Percentiles rank a stretch among this genome's conserved stretches.
Conservation (phyloP, 2,797 vertebrate species). For the Phrynocephalus guinanensis region DNA sequence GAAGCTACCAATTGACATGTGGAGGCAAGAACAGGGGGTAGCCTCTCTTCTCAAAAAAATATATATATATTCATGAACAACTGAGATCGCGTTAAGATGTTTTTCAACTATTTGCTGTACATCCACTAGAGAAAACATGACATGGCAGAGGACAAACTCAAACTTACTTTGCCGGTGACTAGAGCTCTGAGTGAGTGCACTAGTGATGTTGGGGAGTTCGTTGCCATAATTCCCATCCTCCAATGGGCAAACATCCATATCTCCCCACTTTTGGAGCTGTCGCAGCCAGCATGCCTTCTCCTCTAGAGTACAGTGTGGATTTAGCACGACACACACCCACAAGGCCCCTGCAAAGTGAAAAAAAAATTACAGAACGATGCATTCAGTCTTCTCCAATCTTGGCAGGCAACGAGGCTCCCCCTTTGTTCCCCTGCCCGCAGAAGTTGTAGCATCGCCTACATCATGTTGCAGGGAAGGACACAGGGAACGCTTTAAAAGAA, state of each 20-base stretch:
- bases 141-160: not conserved
- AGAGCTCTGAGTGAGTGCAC: slow-evolving; percentile 91
- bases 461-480: slow-evolving; percentile 54
- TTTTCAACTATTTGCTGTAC: not conserved
- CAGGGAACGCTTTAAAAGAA: slow-evolving; percentile 60
- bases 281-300: slow-evolving; percentile 95
- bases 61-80: fast-evolving
- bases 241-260: slow-evolving; percentile 96
- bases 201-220: slow-evolving; percentile 97
- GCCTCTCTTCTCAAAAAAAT: not conserved
- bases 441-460: slow-evolving; percentile 17
- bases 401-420: not conserved
- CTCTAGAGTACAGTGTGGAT: slow-evolving; percentile 97
- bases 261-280: slow-evolving; percentile 95
- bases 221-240: slow-evolving; percentile 97
- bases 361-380: slow-evolving; percentile 20
- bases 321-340: slow-evolving; percentile 97
- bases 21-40: not conserved
- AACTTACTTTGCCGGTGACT: slow-evolving; percentile 89
- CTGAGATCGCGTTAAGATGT: not conserved
- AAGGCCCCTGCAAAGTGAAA: slow-evolving; percentile 85
- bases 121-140: not conserved
- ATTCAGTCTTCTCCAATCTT: slow-evolving; percentile 31
- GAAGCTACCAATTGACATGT: not conserved
- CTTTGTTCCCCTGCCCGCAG: not conserved